Base-by-base conservation (phyloP, 2,113 vertebrate genomes). In the Varanus salvator region DNA sequence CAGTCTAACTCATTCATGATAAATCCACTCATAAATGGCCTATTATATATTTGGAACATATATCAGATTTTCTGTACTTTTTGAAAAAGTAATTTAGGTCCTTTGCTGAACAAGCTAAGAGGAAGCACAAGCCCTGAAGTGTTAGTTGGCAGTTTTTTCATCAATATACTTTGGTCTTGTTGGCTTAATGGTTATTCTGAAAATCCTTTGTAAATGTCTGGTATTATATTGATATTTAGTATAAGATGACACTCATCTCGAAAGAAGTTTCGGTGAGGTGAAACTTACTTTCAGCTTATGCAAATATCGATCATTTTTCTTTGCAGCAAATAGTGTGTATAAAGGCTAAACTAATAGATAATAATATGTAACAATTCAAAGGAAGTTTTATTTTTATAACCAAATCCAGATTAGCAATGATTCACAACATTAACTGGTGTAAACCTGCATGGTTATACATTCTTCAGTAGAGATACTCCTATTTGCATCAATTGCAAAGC, bases 191-290 rank as follows among this genome's bases (percentile, higher is more conserved):
- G 27, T 78, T 88, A 72, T 87, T 57, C 0, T 71, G n/a, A 87
- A 25, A 69, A 9, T 91, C 84, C 80, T 93, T 77, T 50, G 21
- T n/a, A 38, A 77, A 77, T 34, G 85, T 64, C 48, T 78, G 21
- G 66, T 88, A 17, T 85, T 88, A 81, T 69, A 52, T 38, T 71
- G 34, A 88, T 8, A 89, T 68, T 11, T 89, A 68, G 27, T 29
- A 29, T 89, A 76, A 89, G 44, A 76, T 89, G 12, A 44, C 82
- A 31, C 71, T 80, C 78, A 15, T 88, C 85, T 90, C 88, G 80
- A 87, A 88, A 25, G 74, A 85, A 69, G 50, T 64, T 80, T 60
- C 86, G 76, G 29, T 68, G n/a, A 14, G 7, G 69, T 90, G 52
- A 84, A 83, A 91, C 90, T 19, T 66, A 74, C 15, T 60, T 82